A percentile compares a stretch with the other conserved stretches of the same genome.
Conservation (phyloP, 2,888 invertebrate species). For the Imbricaverruca yamaguchii region DNA sequence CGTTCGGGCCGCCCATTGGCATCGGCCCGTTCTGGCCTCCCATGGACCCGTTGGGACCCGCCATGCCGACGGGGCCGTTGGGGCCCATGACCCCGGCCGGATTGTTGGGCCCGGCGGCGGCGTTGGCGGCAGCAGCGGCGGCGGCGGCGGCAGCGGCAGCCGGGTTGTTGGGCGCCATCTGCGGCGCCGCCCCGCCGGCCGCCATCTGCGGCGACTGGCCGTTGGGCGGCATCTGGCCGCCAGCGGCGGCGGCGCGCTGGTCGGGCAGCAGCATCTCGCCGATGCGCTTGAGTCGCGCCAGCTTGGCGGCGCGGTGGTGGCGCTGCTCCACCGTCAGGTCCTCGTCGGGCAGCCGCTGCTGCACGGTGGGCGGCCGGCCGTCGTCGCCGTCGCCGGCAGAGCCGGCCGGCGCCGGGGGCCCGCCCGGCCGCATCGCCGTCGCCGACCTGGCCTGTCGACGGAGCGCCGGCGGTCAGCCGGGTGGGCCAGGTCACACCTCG, state of each 20-base stretch:
- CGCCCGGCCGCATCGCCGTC: background rate
- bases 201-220: too few relatives aligned
- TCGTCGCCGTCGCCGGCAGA: background rate
- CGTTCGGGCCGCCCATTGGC: background rate
- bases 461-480: too few relatives aligned
- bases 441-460: background rate
- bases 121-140: background rate
- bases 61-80: background rate
- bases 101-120: background rate
- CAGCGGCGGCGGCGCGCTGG: conserved; percentile 24
- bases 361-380: background rate
- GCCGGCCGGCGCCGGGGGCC: background rate
- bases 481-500: too few relatives aligned
- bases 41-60: background rate
- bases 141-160: background rate
- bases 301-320: conserved; percentile 84
- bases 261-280: conserved; percentile 32
- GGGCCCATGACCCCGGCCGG: conserved; percentile 21
- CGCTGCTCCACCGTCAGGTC: conserved; percentile 93
- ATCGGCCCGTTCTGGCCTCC: too few relatives aligned
- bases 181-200: too few relatives aligned
- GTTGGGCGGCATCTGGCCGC: too few relatives aligned
- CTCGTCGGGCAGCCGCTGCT: conserved; percentile 76
- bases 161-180: too few relatives aligned
- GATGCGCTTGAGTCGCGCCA: conserved; percentile 41